Conservation (phyloP, 2,888 invertebrate genomes). For the Mechanitis messenoides region DNA sequence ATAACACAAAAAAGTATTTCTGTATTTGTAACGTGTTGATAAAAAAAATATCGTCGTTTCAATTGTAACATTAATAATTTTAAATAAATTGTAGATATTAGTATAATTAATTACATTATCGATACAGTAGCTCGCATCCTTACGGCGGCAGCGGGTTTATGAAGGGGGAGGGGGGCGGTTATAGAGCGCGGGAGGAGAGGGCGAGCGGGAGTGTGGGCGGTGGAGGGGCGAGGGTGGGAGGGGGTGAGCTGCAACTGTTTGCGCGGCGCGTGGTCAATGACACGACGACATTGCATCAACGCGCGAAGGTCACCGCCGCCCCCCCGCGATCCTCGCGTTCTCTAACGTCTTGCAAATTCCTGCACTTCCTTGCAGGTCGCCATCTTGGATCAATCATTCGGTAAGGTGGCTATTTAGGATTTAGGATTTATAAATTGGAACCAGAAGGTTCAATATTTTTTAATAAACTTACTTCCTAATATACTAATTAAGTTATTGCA, state of each 20-base stretch:
- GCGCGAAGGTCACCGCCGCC: conserved; percentile 67
- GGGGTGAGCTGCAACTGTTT: conserved; percentile 40
- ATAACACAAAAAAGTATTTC: no score
- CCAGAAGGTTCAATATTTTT: neutral
- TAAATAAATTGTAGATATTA: neutral
- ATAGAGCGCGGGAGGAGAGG: conserved; percentile 22
- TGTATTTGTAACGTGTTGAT: no score
- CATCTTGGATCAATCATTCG: conserved; percentile 64
- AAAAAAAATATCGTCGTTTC: no score
- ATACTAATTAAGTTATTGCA: no score
- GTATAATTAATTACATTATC: conserved; percentile 10
- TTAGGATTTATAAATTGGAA: neutral
- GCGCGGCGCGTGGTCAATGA: conserved; percentile 65
- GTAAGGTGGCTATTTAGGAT: conserved; percentile 20
- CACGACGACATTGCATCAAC: conserved; percentile 75
- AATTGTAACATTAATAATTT: neutral
- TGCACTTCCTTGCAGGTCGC: conserved; percentile 59
- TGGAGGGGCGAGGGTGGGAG: conserved; percentile 31
- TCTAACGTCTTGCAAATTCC: conserved; percentile 50
- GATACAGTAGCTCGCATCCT: conserved; percentile 17
- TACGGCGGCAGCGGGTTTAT: conserved; percentile 16
- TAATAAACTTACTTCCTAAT: neutral
- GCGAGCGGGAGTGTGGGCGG: conserved; percentile 12
- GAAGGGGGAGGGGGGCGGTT: conserved; percentile 19
- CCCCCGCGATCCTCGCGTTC: conserved; percentile 33